These are phyloP conservation scores for Ia io DNA, from an alignment of 2,113 vertebrate species.

Conservation along the genomic window DNA sequence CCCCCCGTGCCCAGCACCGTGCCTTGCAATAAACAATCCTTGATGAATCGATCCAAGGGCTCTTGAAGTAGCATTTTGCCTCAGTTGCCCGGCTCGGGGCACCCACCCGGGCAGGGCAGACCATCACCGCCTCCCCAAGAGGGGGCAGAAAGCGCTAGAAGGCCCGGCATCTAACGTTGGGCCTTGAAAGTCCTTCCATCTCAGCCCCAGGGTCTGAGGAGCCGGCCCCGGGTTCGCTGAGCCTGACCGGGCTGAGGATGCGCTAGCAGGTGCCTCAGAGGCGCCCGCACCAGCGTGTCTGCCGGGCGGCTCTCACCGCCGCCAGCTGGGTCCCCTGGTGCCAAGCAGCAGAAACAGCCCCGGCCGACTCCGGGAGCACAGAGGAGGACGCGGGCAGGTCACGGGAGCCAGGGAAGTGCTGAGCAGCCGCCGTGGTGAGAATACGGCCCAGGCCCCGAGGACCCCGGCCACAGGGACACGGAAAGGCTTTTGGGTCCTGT, in stretches of 20 bases:
- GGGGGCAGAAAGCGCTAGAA: background rate
- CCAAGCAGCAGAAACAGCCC: background rate
- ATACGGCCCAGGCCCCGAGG: background rate
- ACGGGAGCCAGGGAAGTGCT: background rate
- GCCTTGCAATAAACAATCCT: slow-evolving; percentile 74
- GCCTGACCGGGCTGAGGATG: background rate
- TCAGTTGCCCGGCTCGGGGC: slow-evolving; percentile 31
- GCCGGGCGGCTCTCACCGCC: background rate
- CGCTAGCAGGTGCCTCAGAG: background rate
- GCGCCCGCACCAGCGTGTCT: background rate
- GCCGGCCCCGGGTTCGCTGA: background rate
- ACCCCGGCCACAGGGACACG: background rate
- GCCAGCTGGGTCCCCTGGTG: background rate
- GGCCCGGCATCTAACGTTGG: background rate
- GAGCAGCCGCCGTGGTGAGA: background rate
- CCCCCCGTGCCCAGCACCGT: slow-evolving; percentile 64
- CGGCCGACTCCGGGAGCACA: background rate
- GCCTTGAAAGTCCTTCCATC: background rate
- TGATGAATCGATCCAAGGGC: slow-evolving; percentile 54
- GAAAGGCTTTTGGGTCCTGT: too few relatives aligned
- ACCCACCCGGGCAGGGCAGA: background rate
- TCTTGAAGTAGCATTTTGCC: slow-evolving; percentile 68
- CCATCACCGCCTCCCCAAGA: background rate
- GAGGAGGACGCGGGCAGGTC: background rate
- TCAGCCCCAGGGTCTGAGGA: background rate